Conservation (phyloP, 1,140 invertebrate genomes). For the Eurosta solidaginis region DNA sequence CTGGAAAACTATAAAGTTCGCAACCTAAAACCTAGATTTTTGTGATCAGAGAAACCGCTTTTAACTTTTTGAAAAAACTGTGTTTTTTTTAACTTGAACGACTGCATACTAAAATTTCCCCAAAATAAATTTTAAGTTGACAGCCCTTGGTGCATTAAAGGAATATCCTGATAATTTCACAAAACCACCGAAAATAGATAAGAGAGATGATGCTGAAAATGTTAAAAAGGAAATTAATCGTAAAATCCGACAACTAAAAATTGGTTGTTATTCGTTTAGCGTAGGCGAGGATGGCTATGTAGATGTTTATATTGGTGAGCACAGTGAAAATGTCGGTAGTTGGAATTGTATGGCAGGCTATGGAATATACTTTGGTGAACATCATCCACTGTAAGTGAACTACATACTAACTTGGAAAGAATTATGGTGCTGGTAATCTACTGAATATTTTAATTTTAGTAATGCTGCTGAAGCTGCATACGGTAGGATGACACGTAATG, state of each 20-base stretch:
- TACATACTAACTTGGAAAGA: neutral
- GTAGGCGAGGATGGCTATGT: neutral
- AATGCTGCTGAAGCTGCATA: neutral
- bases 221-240: neutral
- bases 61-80: too few species aligned
- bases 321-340: neutral
- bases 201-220: too few species aligned
- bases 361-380: neutral
- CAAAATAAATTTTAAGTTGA: neutral
- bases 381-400: neutral
- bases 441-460: neutral
- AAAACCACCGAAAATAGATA: neutral
- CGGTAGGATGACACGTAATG: neutral
- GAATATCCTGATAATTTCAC: neutral
- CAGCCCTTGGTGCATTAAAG: neutral
- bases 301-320: neutral
- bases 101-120: neutral
- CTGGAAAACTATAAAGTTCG: too few species aligned
- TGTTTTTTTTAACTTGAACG: too few species aligned
- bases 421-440: neutral
- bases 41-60: too few species aligned
- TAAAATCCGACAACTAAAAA: neutral
- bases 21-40: too few species aligned
- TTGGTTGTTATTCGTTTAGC: neutral
- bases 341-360: conserved; percentile 1